Evolutionary conservation across 2,888 invertebrate species (phyloP), one percentile per base, ranked within the genome.

Genomic region (Strigamia transsilvanica): DNA sequence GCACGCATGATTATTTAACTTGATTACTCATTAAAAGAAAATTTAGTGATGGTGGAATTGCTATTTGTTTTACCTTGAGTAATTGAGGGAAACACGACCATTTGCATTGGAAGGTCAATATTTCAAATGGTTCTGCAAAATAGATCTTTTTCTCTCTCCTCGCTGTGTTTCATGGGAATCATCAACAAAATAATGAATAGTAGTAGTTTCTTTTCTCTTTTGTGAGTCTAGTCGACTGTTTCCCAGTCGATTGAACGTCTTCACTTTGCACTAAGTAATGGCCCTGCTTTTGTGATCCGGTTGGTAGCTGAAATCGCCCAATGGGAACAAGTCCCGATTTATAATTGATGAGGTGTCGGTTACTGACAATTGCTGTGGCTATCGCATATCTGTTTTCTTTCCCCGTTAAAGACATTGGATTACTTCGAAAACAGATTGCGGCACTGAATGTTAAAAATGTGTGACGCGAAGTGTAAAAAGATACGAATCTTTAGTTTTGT

Each of bases 201-300:
- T 18, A 18, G 6, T 1, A 23, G 18, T 18, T 18, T n/a, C 23
- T 61, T 61, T 61, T 61, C 61, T 61, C 18, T 18, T n/a, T 12
- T n/a, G 46, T 21, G 38, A 38, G 38, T 61, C 61, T 27, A n/a
- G 4, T 61, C 21, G 61, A 46, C 61, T 23, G n/a, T 61, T 61
- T 23, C 61, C 61, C 13, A 61, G 61, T 61, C 61, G 18, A 61
- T 61, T 61, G 61, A 61, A 61, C 61, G 61, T 61, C 61, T 9
- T 61, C 61, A 61, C 61, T 61, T 61, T 61, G 61, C 61, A 61
- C 61, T 61, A 61, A 61, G 61, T 61, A 61, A 61, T 61, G 61
- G 61, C 18, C 61, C 18, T 61, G 61, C 23, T 18, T 61, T 61
- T 61, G 61, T 61, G 61, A 61, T 61, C 61, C 7, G 6, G 61